Evolutionary conservation across 2,113 vertebrate species (phyloP).

Genomic region (Vidua macroura): DNA sequence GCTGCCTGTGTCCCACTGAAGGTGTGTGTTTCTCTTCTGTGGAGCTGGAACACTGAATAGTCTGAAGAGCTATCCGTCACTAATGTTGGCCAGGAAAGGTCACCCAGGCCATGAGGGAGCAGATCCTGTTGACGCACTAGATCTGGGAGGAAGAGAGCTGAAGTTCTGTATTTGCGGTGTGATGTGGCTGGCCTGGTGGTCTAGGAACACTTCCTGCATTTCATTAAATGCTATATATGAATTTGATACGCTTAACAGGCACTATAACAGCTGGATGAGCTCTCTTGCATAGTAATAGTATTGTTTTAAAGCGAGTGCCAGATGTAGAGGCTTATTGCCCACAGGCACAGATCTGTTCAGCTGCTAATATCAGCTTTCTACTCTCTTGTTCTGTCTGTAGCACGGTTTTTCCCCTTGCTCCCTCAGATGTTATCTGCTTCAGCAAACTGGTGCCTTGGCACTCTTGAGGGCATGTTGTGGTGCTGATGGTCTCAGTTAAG

Average conservation of each 20-base stretch:
- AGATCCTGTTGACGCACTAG: neutral
- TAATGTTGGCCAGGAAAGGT: neutral
- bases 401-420: neutral
- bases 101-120: neutral
- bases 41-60: neutral
- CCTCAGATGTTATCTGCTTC: neutral
- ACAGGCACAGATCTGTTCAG: slow-evolving; percentile 42
- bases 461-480: neutral
- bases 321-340: slow-evolving; percentile 48
- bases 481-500: neutral
- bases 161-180: neutral
- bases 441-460: neutral
- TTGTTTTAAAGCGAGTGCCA: slow-evolving; percentile 55
- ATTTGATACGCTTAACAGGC: slow-evolving; percentile 59
- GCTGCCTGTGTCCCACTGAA: neutral
- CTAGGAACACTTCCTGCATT: slow-evolving; percentile 32
- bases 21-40: neutral
- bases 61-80: neutral
- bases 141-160: neutral
- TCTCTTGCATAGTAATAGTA: slow-evolving; percentile 50
- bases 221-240: neutral
- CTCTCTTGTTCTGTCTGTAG: neutral
- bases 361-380: slow-evolving; percentile 56
- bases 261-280: slow-evolving; percentile 62
- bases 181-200: slow-evolving; percentile 28